Evolutionary conservation across 2,797 vertebrate genomes (phyloP).

Genomic region (Cirrhinus mrigala): DNA sequence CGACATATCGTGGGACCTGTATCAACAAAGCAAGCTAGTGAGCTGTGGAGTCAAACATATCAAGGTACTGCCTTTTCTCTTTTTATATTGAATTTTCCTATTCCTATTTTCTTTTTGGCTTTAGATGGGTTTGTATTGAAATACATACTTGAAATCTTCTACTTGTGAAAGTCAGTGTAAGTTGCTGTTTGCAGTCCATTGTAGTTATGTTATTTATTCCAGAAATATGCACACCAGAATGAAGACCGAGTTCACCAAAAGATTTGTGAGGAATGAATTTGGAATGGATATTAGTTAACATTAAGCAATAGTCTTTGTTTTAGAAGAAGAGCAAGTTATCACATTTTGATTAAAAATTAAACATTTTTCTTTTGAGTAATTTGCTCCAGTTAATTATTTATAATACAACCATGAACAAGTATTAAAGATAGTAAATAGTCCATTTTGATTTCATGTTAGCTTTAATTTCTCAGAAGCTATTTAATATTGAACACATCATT

Average conservation of each 20-base stretch:
- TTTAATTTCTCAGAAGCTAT: constrained; percentile 1
- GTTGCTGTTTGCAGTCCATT: background rate
- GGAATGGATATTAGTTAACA: background rate
- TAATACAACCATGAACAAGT: background rate
- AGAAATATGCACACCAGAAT: background rate
- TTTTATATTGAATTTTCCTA: background rate
- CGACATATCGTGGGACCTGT: constrained; percentile 99
- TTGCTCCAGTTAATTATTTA: background rate
- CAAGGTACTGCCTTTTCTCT: constrained; percentile 84
- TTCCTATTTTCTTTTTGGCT: background rate
- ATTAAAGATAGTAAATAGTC: background rate
- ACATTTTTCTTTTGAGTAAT: background rate
- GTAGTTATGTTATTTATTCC: background rate
- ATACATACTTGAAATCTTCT: background rate
- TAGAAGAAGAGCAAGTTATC: background rate
- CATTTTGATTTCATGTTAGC: background rate
- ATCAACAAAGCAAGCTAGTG: constrained; percentile 97
- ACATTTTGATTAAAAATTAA: background rate
- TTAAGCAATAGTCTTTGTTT: background rate
- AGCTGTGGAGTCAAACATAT: constrained; percentile 99
- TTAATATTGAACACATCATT: background rate
- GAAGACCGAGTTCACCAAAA: background rate
- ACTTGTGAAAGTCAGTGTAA: background rate
- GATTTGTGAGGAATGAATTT: background rate
- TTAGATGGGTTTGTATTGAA: background rate